Evolutionary conservation across 2,113 vertebrate genomes (phyloP).

Genomic region (Dolichotis patagonum): DNA sequence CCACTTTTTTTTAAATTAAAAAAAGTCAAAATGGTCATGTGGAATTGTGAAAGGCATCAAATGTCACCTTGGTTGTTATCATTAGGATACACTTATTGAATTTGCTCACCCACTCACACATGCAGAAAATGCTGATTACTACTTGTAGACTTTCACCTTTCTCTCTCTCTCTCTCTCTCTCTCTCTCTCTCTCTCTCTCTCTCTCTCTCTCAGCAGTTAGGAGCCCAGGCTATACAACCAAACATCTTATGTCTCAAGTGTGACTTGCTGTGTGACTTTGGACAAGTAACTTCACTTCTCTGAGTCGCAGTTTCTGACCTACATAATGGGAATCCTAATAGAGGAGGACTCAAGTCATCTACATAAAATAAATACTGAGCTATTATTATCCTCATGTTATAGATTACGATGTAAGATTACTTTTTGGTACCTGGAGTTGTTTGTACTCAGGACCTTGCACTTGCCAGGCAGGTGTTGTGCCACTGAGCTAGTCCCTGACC

Average conservation of each 20-base stretch:
- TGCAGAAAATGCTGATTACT: not conserved
- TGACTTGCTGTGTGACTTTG: not conserved
- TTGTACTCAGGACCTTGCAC: too few species aligned
- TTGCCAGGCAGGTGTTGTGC: too few species aligned
- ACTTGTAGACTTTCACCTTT: not conserved
- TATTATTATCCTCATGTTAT: not conserved
- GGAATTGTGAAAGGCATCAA: slow-evolving; percentile 12
- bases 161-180: not conserved
- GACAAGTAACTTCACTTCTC: slow-evolving; percentile 4
- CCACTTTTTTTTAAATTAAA: not conserved
- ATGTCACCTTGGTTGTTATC: not conserved
- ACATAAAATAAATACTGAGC: not conserved
- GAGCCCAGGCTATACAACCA: not conserved
- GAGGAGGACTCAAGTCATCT: not conserved
- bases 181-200: not conserved
- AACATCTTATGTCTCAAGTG: not conserved
- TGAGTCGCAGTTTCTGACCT: slow-evolving; percentile 19
- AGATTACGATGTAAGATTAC: not conserved
- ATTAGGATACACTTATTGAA: not conserved
- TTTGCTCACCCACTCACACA: not conserved
- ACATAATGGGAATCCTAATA: not conserved
- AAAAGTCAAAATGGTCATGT: not conserved
- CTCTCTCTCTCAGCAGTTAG: not conserved
- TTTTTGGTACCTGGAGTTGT: too few species aligned
- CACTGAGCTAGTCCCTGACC: too few species aligned